Evolutionary conservation across 2,888 invertebrate species (phyloP), one percentile per base, ranked within the genome.

Genomic region (Drosophila anceps): DNA sequence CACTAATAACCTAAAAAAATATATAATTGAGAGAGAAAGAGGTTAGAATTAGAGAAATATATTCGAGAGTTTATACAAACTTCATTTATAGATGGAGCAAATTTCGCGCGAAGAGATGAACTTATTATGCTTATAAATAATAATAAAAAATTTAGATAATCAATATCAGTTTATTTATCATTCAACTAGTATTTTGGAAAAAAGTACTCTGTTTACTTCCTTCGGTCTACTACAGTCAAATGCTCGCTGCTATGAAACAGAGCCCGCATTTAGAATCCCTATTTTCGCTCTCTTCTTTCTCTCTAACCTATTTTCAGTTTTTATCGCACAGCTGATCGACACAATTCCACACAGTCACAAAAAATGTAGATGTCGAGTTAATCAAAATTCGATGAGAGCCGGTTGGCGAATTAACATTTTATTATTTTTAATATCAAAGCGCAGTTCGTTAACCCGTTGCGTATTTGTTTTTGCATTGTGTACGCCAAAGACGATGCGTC

Each of bases 321-420:
- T 39, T 41, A 51, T 35, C 39, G 57, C 53, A 58, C 76, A 75
- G 74, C 76, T 74, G 74, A 75, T 74, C 50, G 15, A 1, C 37
- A 18, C 4, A 8, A 4, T 48, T 29, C 31, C 33, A 31, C 37
- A 18, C n/a, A 27, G 29, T 15, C 29, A 29, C 20, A 46, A 53
- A 46, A 20, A 50, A 24, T 68, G 18, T 43, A 46, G 39, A 29
- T 50, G 43, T 57, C 53, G 29, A 51, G 68, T 61, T 72, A 64
- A 80, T 80, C 50, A 33, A 60, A 55, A 69, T 67, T 67, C 77
- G 70, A 70, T 73, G 62, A 70, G 58, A 66, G 67, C 69, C 53
- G 67, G 43, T 61, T 69, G 48, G 41, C 41, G 12, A 84, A 86
- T 84, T 81, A 88, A 70, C 89, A 84, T 88, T 86, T 86, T 83